Evolutionary conservation across 2,797 vertebrate genomes (phyloP).

Genomic region (Nyctalus aviator): DNA sequence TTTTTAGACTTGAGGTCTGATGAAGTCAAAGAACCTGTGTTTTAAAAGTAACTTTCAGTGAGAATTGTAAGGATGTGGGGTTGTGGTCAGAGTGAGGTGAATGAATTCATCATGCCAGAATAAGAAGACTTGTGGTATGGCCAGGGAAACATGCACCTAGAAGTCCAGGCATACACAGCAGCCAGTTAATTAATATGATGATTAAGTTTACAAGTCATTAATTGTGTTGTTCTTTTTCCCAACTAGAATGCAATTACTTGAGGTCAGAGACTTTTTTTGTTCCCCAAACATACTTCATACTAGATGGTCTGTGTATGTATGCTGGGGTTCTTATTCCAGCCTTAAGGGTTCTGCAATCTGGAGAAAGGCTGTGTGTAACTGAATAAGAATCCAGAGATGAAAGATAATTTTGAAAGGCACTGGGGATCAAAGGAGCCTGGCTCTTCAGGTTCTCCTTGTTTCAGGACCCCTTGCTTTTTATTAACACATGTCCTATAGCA

Average conservation of each 20-base stretch:
- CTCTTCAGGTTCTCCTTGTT: too few species aligned
- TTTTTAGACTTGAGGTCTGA: background rate
- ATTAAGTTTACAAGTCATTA: background rate
- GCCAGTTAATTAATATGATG: background rate
- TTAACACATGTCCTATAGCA: too few species aligned
- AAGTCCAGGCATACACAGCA: background rate
- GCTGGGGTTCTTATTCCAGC: too few species aligned
- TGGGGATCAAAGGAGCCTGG: too few species aligned
- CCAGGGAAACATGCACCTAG: rapidly evolving
- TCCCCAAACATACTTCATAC: background rate
- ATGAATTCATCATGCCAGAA: background rate
- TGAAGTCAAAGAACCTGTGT: background rate
- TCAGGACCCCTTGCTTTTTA: too few species aligned
- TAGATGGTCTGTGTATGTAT: background rate
- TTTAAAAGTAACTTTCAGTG: background rate
- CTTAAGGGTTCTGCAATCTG: too few species aligned
- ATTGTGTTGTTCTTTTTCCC: background rate
- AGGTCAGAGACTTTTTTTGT: background rate
- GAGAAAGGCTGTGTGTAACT: too few species aligned
- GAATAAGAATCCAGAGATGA: too few species aligned
- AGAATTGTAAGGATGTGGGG: background rate
- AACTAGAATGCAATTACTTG: background rate
- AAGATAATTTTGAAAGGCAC: too few species aligned
- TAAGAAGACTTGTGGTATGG: background rate
- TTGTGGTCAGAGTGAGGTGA: background rate